These are phyloP conservation scores for Halcyon senegalensis DNA, from an alignment of 2,113 vertebrate species.

Conservation along the genomic window DNA sequence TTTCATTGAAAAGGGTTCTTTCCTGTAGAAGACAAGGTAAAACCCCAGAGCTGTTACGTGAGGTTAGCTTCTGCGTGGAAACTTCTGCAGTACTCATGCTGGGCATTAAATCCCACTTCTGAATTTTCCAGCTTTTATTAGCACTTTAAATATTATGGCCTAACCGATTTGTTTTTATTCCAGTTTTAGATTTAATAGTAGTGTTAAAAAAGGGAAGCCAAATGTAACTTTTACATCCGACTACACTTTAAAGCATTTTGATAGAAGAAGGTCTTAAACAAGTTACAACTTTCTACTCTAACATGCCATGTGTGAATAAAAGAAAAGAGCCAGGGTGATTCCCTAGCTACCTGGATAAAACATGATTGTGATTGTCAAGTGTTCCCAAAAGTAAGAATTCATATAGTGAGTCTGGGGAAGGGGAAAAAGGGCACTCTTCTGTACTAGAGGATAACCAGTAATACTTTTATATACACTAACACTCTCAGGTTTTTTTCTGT, in stretches of 20 bases:
- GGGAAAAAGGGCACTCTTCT: not conserved
- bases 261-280: not conserved
- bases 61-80: not conserved
- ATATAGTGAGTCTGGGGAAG: not conserved
- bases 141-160: not conserved
- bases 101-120: not conserved
- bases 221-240: constrained; percentile 15
- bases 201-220: not conserved
- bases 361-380: not conserved
- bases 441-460: not conserved
- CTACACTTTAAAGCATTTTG: not conserved
- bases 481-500: not conserved
- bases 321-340: not conserved
- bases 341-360: not conserved
- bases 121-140: constrained; percentile 23
- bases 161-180: not conserved
- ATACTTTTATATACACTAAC: not conserved
- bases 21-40: not conserved
- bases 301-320: not conserved
- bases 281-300: not conserved
- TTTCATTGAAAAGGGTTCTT: not conserved
- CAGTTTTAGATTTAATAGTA: not conserved
- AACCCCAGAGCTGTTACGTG: not conserved
- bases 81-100: not conserved
- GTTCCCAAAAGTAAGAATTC: not conserved